Conservation (phyloP, 1,140 invertebrate genomes). For the Drosophila mojavensis region DNA sequence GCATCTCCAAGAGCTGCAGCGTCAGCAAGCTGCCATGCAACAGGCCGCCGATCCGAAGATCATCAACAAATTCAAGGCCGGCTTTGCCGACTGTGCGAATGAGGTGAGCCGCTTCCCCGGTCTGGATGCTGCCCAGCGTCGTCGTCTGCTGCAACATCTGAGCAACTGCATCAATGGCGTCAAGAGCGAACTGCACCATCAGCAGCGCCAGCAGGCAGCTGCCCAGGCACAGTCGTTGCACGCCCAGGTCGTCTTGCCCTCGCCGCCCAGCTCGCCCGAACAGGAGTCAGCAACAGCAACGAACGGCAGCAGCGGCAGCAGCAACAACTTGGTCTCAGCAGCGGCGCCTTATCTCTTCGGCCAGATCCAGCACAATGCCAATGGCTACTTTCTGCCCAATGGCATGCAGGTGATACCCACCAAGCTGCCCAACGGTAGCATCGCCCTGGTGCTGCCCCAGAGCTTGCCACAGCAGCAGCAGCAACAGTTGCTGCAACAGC, state of each 20-base stretch:
- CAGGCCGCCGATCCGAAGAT: slow-evolving; percentile 91
- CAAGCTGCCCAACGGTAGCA: slow-evolving; percentile 90
- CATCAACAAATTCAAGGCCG: slow-evolving; percentile 93
- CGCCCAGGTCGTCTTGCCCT: slow-evolving; percentile 84
- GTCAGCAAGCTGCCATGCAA: slow-evolving; percentile 89
- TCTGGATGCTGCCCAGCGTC: slow-evolving; percentile 88
- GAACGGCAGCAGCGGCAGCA: slow-evolving; percentile 84
- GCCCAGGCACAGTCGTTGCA: slow-evolving; percentile 73
- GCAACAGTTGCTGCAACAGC: slow-evolving; percentile 85
- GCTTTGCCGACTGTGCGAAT: slow-evolving; percentile 93
- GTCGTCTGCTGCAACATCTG: slow-evolving; percentile 90
- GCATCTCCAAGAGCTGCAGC: slow-evolving; percentile 92
- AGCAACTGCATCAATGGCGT: slow-evolving; percentile 87
- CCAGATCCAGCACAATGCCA: slow-evolving; percentile 86
- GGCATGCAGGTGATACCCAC: slow-evolving; percentile 92
- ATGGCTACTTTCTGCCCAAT: slow-evolving; percentile 86
- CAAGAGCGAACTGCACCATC: slow-evolving; percentile 84
- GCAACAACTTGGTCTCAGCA: slow-evolving; percentile 75
- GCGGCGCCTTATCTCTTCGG: slow-evolving; percentile 60
- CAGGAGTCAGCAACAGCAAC: slow-evolving; percentile 77
- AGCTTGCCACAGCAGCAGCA: slow-evolving; percentile 83
- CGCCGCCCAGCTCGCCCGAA: slow-evolving; percentile 83
- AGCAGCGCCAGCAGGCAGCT: slow-evolving; percentile 70
- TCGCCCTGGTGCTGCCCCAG: slow-evolving; percentile 90
- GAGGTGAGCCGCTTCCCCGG: slow-evolving; percentile 92